Evolutionary conservation across 2,888 invertebrate genomes (phyloP), one percentile per base, ranked within the genome.

Genomic region (Sacculina carcini): DNA sequence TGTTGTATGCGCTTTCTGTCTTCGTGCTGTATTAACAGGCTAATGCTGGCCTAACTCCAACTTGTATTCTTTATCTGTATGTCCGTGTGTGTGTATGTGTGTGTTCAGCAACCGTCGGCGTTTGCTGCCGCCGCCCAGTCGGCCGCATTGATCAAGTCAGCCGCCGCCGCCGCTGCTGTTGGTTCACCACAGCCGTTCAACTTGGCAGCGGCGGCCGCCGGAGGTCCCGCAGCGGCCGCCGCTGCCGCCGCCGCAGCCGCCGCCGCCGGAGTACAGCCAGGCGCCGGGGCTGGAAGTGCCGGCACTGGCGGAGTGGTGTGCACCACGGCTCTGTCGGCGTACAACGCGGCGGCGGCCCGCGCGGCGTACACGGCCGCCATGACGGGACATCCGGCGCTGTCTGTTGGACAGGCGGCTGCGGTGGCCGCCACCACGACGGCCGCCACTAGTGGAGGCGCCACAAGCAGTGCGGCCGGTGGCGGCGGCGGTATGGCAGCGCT

Each of bases 191-290:
- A n/a, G n/a, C n/a, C n/a, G n/a, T n/a, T n/a, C n/a, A n/a, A n/a
- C n/a, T n/a, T n/a, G n/a, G n/a, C n/a, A n/a, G n/a, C n/a, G n/a
- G n/a, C n/a, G n/a, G n/a, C n/a, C n/a, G n/a, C n/a, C n/a, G n/a
- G n/a, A n/a, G 52, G 53, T 49, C 50, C 53, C 51, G 51, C 50
- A 48, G 53, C 52, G 28, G 48, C 38, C 36, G 36, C 36, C 19
- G 36, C 36, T 7, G 36, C 36, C 9, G 39, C 39, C 26, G 40
- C 40, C 3, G 26, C 49, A 6, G 49, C 39, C 9, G 49, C 36
- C 23, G 50, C 32, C 21, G 40, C 40, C 29, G 29, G 31, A 29
- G 53, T 54, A 51, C 49, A 51, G 49, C 54, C 51, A 28, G 42
- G 28, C 29, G 36, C 36, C 16, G 36, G 16, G 16, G 19, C 19